Evolutionary conservation across 2,888 invertebrate species (phyloP), one percentile per base, ranked within the genome.

Genomic region (Pherbina coryleti): DNA sequence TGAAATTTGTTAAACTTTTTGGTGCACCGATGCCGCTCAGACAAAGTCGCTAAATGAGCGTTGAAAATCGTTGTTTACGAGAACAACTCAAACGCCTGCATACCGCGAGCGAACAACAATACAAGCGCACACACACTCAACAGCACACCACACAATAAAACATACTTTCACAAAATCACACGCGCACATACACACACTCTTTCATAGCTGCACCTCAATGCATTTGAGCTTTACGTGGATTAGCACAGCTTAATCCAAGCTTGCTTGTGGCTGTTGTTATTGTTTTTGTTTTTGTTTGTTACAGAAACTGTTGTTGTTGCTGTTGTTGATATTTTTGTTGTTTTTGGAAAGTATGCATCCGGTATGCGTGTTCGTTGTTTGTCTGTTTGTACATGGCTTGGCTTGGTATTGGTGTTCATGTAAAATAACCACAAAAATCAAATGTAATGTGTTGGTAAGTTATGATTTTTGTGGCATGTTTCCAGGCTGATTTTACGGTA

Each of bases 31-130:
- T 82, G 85, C 79, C 85, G 82, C 82, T 81, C 81, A 84, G 82
- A 84, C 84, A 83, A 85, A 86, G 85, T 84, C 86, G 84, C 85
- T 86, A 86, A 86, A 85, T 86, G 86, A 86, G 86, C 86, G 84
- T 85, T 81, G 84, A 83, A 85, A 86, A 85, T 85, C 84, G 83
- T 85, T 85, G 83, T 85, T 84, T 85, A 83, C 84, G 44, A 44
- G 44, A 44, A 44, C 44, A 44, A 44, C 44, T 11, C 44, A 14
- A 44, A 44, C 14, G 44, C 44, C 14, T 44, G 44, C 44, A 44
- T 44, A 44, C 11, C 44, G 51, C 62, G 28, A 28, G 51, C 19
- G 22, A 34, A 19, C 72, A 72, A 57, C 55, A 57, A 31, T 31
- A 55, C 25, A 31, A 72, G 19, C n/a, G 25, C n/a, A n/a, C n/a